A percentile compares a stretch with the other conserved stretches of the same genome.
Conservation (phyloP, 1,140 invertebrate genomes). For the Arion vulgaris region DNA sequence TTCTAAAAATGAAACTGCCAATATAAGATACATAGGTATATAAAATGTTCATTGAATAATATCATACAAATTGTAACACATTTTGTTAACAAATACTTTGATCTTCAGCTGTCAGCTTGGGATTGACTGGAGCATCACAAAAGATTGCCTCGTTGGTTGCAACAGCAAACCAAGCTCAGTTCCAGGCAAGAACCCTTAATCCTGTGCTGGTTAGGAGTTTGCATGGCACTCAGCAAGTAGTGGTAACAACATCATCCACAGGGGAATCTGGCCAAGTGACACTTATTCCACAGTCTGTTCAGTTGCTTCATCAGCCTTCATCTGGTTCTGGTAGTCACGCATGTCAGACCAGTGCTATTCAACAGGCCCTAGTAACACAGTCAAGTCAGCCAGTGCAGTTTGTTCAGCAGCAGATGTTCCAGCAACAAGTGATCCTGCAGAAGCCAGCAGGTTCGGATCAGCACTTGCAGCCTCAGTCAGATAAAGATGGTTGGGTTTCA, state of each 20-base stretch:
- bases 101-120: constrained; percentile 38
- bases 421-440: constrained; percentile 29
- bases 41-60: no score
- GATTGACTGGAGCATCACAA: constrained; percentile 43
- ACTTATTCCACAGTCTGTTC: constrained; percentile 26
- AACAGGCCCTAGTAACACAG: constrained; percentile 7
- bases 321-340: constrained; percentile 9
- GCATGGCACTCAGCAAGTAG: constrained; percentile 7
- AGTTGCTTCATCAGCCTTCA: constrained; percentile 13
- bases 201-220: constrained; percentile 20
- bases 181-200: constrained; percentile 29
- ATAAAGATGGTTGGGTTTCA: constrained; percentile 1
- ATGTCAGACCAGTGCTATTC: constrained; percentile 15
- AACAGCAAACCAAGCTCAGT: constrained; percentile 52
- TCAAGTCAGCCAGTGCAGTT: constrained; percentile 17
- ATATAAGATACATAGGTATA: no score
- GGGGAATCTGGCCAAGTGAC: constrained; percentile 20
- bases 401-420: constrained; percentile 31
- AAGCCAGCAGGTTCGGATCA: constrained; percentile 21
- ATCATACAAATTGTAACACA: no score
- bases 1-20: no score
- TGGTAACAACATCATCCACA: background rate
- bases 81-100: constrained; percentile 27
- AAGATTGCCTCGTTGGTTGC: constrained; percentile 46
- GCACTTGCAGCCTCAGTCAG: constrained; percentile 22